Evolutionary conservation across 2,888 invertebrate species (phyloP).

Genomic region (Malachius bipustulatus): DNA sequence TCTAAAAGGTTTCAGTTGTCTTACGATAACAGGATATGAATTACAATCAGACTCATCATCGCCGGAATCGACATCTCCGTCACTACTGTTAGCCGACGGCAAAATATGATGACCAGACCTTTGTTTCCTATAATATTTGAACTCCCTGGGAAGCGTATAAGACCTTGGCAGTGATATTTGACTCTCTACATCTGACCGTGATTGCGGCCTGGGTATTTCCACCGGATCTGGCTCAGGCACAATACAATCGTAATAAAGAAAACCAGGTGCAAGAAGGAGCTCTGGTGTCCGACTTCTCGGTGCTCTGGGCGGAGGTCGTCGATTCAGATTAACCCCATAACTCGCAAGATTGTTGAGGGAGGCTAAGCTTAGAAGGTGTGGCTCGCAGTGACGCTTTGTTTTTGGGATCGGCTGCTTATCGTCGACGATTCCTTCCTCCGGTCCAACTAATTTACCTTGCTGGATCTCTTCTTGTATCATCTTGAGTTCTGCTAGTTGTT

Average conservation of each 20-base stretch:
- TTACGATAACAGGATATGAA: constrained; percentile 33
- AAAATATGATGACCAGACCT: constrained; percentile 45
- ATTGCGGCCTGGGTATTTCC: constrained; percentile 28
- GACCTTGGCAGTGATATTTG: constrained; percentile 74
- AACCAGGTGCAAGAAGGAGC: constrained; percentile 65
- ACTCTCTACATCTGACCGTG: constrained; percentile 59
- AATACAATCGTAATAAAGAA: constrained; percentile 44
- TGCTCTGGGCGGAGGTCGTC: constrained; percentile 31
- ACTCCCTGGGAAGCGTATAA: constrained; percentile 74
- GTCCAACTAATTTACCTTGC: constrained; percentile 59
- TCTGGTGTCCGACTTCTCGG: constrained; percentile 61
- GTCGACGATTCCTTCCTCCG: constrained; percentile 40
- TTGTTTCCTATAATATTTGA: constrained; percentile 59
- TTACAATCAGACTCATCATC: constrained; percentile 46
- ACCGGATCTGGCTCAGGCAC: constrained; percentile 29
- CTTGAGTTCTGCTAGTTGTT: constrained; percentile 70
- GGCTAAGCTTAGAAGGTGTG: constrained; percentile 44
- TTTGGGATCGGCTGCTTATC: constrained; percentile 57
- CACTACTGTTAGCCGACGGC: constrained; percentile 76
- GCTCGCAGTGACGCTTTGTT: constrained; percentile 49
- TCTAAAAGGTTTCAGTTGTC: constrained; percentile 38
- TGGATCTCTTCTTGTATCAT: constrained; percentile 80
- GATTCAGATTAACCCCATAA: constrained; percentile 34
- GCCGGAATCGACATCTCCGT: constrained; percentile 75
- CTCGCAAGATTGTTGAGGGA: constrained; percentile 35